These are phyloP conservation scores for Lepidocyrtoides sp. DNA, from an alignment of 2,888 invertebrate genomes.

Conservation along the genomic window DNA sequence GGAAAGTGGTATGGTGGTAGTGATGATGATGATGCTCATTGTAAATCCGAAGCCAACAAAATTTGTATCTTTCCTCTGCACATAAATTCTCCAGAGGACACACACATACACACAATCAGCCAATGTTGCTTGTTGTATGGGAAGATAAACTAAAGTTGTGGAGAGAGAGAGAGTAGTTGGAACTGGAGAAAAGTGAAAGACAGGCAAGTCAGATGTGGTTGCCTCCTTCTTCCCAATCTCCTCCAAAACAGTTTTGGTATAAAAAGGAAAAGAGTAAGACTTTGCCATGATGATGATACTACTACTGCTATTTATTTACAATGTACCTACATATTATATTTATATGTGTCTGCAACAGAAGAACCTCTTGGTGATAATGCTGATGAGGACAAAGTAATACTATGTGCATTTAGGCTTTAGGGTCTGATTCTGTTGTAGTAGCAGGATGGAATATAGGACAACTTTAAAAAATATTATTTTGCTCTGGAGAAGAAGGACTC, in stretches of 20 bases:
- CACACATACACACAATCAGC: conserved; percentile 31
- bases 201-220: conserved; percentile 61
- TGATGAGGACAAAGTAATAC: too few species aligned
- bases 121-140: neutral
- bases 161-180: neutral
- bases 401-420: too few species aligned
- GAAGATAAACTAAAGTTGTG: neutral
- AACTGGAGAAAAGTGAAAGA: conserved; percentile 70
- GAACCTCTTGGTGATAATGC: too few species aligned
- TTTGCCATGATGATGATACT: neutral
- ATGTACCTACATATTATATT: too few species aligned
- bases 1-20: neutral
- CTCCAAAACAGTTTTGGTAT: neutral
- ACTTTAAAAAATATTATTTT: conserved; percentile 64
- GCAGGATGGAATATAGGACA: too few species aligned
- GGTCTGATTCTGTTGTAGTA: too few species aligned
- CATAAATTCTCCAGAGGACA: conserved; percentile 75
- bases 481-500: conserved; percentile 11
- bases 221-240: conserved; percentile 49
- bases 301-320: neutral
- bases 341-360: conserved; percentile 7
- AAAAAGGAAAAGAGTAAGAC: neutral
- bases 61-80: conserved; percentile 50
- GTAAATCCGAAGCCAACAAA: conserved; percentile 53
- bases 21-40: conserved; percentile 34